These are phyloP conservation scores for Lampris incognitus DNA, from an alignment of 2,113 vertebrate genomes.

Conservation along the genomic window DNA sequence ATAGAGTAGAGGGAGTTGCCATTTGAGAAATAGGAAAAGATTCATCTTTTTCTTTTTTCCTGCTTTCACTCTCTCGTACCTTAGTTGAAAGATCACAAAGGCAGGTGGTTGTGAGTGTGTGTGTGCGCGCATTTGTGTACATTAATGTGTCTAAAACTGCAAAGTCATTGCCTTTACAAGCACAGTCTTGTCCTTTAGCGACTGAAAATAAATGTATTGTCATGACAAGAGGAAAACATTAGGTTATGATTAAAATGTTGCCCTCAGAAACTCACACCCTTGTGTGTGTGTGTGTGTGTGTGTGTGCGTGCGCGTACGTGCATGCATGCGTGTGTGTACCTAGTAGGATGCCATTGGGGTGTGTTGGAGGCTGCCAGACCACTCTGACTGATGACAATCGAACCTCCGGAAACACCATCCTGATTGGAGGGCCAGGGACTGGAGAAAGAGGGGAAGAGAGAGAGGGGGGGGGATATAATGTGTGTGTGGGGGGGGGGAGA, in stretches of 20 bases:
- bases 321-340: slow-evolving; percentile 80
- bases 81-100: slow-evolving; percentile 44
- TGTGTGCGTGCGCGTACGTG: slow-evolving; percentile 6
- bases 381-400: slow-evolving; percentile 88
- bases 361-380: slow-evolving; percentile 91
- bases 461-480: background rate
- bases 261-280: background rate
- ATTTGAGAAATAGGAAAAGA: slow-evolving; percentile 61
- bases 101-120: slow-evolving; percentile 2
- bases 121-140: background rate
- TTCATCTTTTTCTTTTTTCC: slow-evolving; percentile 62
- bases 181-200: slow-evolving; percentile 16
- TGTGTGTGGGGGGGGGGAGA: background rate
- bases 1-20: slow-evolving; percentile 43
- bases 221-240: slow-evolving; percentile 29
- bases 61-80: slow-evolving; percentile 51
- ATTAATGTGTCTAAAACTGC: slow-evolving; percentile 32
- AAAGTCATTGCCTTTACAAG: slow-evolving; percentile 35
- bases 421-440: slow-evolving; percentile 91
- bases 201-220: slow-evolving; percentile 32
- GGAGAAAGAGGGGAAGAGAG: slow-evolving; percentile 20
- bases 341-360: slow-evolving; percentile 92
- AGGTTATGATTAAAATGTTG: slow-evolving; percentile 9
- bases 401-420: slow-evolving; percentile 95
- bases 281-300: background rate